Percentiles rank a stretch among this genome's conserved stretches.
These are phyloP conservation scores for Drosophila varians DNA, from an alignment of 1,140 invertebrate genomes.

Conservation along the genomic window DNA sequence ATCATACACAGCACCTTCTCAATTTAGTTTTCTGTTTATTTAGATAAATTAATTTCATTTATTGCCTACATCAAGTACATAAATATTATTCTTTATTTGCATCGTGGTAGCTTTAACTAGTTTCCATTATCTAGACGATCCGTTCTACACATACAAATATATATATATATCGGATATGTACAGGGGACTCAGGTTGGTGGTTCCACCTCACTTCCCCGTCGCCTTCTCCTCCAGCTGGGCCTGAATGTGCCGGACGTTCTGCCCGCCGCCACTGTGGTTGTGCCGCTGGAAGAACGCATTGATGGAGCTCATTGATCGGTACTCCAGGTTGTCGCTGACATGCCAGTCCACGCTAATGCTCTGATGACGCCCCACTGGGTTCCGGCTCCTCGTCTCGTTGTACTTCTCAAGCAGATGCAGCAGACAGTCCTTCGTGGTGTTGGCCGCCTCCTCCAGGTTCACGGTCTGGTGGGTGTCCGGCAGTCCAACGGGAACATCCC, in stretches of 20 bases:
- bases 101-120: slow-evolving; percentile 56
- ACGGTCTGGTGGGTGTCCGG: slow-evolving; percentile 85
- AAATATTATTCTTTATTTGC: slow-evolving; percentile 60
- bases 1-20: too few relatives aligned
- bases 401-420: slow-evolving; percentile 89
- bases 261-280: slow-evolving; percentile 84
- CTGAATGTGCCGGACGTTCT: slow-evolving; percentile 73
- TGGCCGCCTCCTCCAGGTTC: slow-evolving; percentile 86
- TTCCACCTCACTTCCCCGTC: slow-evolving; percentile 59
- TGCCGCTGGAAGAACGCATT: slow-evolving; percentile 88
- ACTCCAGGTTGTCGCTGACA: slow-evolving; percentile 83
- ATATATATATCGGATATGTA: slow-evolving; percentile 43
- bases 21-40: slow-evolving; percentile 31
- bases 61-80: slow-evolving; percentile 71
- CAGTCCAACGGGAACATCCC: slow-evolving; percentile 87
- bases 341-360: slow-evolving; percentile 83
- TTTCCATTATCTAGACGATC: slow-evolving; percentile 42
- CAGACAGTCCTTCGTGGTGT: slow-evolving; percentile 89
- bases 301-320: slow-evolving; percentile 87
- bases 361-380: slow-evolving; percentile 72
- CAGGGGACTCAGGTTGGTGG: slow-evolving; percentile 3
- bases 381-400: slow-evolving; percentile 85
- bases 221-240: slow-evolving; percentile 80
- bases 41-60: slow-evolving; percentile 45
- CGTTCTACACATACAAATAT: slow-evolving; percentile 34